Percentiles rank a stretch among this genome's conserved stretches.
Conservation (phyloP, 2,888 invertebrate genomes). For the Smittia aterrima region DNA sequence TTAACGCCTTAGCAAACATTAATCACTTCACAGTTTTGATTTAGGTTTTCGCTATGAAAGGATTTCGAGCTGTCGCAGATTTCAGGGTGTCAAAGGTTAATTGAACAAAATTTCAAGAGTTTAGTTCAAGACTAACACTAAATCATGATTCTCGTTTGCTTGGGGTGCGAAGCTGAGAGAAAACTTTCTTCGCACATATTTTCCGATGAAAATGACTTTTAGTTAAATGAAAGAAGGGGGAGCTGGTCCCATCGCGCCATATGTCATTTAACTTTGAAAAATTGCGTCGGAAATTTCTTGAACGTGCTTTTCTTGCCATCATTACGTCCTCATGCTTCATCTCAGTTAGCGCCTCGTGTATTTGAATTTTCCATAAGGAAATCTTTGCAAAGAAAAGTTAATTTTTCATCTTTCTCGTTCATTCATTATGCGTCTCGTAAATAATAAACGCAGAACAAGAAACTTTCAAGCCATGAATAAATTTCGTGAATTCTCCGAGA, state of each 20-base stretch:
- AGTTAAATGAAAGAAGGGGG: background rate
- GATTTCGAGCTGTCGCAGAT: background rate
- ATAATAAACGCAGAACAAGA: conserved; percentile 32
- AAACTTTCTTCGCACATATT: conserved; percentile 28
- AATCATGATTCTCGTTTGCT: background rate
- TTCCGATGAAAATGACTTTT: background rate
- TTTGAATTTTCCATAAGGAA: conserved; percentile 16
- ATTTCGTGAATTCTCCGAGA: background rate
- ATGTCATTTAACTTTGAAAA: conserved; percentile 40
- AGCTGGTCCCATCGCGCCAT: conserved; percentile 37
- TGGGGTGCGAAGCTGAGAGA: background rate
- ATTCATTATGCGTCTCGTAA: conserved; percentile 39
- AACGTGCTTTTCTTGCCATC: conserved; percentile 41
- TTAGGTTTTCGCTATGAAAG: background rate
- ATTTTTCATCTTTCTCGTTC: conserved; percentile 31
- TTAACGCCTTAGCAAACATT: conserved; percentile 22
- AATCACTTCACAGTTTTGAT: conserved; percentile 33
- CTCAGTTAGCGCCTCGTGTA: conserved; percentile 37
- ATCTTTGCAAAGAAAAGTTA: conserved; percentile 23
- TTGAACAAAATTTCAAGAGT: background rate
- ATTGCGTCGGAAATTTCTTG: conserved; percentile 31
- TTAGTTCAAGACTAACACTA: background rate
- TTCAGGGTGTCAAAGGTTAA: conserved; percentile 33
- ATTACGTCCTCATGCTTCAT: conserved; percentile 35
- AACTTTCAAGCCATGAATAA: conserved; percentile 37